These are phyloP conservation scores for Pelagia noctiluca DNA, from an alignment of 30 jellyfish, hydroid and myxozoan species.

Conservation along the genomic window DNA sequence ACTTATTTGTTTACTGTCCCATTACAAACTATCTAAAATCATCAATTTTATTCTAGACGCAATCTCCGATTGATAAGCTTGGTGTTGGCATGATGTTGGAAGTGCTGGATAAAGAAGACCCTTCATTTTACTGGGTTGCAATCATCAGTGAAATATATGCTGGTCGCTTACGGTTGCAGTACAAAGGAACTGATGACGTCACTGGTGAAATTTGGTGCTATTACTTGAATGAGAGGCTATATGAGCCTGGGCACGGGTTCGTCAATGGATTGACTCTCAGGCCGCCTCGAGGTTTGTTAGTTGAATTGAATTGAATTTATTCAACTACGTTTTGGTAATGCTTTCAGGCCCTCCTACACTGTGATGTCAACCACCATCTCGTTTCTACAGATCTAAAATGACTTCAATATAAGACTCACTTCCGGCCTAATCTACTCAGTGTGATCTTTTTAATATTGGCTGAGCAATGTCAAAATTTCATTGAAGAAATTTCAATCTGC, in stretches of 20 bases:
- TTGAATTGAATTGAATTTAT: not conserved
- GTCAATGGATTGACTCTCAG: constrained; percentile 80
- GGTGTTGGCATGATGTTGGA: constrained; percentile 92
- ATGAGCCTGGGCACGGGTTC: constrained; percentile 88
- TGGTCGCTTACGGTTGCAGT: constrained; percentile 93
- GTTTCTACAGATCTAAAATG: no score
- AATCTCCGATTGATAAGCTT: constrained; percentile 80
- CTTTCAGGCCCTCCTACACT: no score
- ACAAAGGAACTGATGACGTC: constrained; percentile 84
- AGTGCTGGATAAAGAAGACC: constrained; percentile 87
- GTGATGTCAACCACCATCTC: no score
- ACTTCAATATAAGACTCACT: no score
- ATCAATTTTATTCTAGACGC: constrained; percentile 59
- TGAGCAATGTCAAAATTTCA: no score
- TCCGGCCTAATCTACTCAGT: no score
- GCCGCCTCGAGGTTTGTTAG: constrained; percentile 91
- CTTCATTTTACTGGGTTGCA: constrained; percentile 94
- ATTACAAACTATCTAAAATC: no score
- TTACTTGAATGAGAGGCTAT: constrained; percentile 72
- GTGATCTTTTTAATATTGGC: no score
- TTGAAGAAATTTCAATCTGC: no score
- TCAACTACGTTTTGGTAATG: no score
- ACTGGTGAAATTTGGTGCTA: constrained; percentile 92
- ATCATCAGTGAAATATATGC: constrained; percentile 81
- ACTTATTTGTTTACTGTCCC: not conserved